Evolutionary conservation across 2,113 vertebrate genomes (phyloP), one percentile per base, ranked within the genome.

Genomic region (Pipra filicauda): DNA sequence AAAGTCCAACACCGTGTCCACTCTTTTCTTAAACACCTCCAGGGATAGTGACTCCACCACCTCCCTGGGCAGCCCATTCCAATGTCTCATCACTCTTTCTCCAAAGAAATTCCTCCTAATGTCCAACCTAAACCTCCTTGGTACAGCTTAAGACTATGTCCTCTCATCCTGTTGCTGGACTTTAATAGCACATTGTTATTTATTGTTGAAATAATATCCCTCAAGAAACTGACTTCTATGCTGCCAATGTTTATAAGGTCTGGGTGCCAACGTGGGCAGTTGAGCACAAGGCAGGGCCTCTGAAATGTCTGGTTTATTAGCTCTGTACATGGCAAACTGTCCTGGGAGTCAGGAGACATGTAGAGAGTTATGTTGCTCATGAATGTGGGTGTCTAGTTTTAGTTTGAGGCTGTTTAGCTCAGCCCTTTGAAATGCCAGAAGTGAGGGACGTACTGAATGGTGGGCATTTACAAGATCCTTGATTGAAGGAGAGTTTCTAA

Each of bases 331-430:
- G 16, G 26, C 39, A 64, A 62, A 27, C 6, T 27, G 3, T 27
- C 12, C 12, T 20, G 35, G 23, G 22, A 4, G 2, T 22, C 20
- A 21, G 44, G 49, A 79, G 43, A 58, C 41, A 9, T 0, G 0
- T 11, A 37, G 35, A 43, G 37, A 26, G 12, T 49, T 11, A 1
- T 0, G 3, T 12, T 78, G n/a, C 43, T 64, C 13, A 12, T 66
- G 12, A 33, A 22, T 6, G 24, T 74, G 46, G 10, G 62, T 88
- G 16, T n/a, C 24, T 24, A 22, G 18, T 74, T 93, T 48, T 61
- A 23, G 27, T 52, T 18, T 59, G 35, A n/a, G 62, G 30, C 44
- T 44, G 21, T 19, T 21, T 18, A 19, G 6, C 30, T 89, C 55
- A 37, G 27, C 33, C 41, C 12, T 64, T 31, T 35, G 20, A 39